These are phyloP conservation scores for Eulemur rufifrons DNA, from an alignment of 2,113 vertebrate genomes.

Conservation along the genomic window DNA sequence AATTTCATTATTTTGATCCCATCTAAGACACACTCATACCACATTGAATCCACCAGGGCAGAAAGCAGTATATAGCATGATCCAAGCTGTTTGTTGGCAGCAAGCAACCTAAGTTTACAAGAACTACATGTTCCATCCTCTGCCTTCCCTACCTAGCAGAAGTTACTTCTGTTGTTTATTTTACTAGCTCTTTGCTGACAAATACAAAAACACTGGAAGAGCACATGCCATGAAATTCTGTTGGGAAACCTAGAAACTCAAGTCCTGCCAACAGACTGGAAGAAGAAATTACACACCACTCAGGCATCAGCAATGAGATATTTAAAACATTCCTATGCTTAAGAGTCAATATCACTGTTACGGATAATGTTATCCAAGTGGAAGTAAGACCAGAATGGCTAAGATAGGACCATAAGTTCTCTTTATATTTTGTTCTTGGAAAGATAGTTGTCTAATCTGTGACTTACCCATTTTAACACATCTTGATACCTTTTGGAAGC, in stretches of 20 bases:
- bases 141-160: too few species aligned
- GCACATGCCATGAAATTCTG: too few species aligned
- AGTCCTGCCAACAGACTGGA: neutral
- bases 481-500: neutral
- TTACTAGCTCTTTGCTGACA: neutral
- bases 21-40: too few species aligned
- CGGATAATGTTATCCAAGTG: neutral
- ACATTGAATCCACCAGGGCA: neutral
- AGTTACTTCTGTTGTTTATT: neutral
- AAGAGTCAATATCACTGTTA: neutral
- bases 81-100: neutral
- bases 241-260: neutral
- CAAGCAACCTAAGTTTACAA: neutral
- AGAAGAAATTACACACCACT: neutral
- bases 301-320: neutral
- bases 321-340: neutral
- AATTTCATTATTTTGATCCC: neutral
- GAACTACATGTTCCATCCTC: neutral
- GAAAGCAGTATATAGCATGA: rapidly evolving
- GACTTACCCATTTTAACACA: neutral
- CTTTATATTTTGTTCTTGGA: neutral
- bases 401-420: rapidly evolving
- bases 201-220: neutral
- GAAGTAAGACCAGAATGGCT: neutral
- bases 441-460: neutral